Base-by-base conservation (phyloP, 2,113 vertebrate species). In the Dasyprocta punctata region DNA sequence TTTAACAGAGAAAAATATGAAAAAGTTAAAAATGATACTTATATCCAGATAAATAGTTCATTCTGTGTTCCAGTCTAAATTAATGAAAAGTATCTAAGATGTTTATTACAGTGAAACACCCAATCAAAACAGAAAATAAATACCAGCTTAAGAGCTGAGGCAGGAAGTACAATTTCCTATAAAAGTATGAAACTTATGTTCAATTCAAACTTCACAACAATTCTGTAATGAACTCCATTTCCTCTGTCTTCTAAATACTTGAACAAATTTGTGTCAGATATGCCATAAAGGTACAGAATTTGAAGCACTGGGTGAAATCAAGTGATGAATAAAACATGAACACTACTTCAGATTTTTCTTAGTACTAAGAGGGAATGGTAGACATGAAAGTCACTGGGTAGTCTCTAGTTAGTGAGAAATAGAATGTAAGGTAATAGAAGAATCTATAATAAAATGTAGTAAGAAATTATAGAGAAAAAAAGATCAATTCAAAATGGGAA, bases 81-180 rank as follows among this genome's bases (percentile, higher is more conserved):
- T 86, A 84, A 77, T 92, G 3, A 94, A 87, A 95, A 96, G 14
- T 86, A 17, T 58, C 2, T 77, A 73, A 65, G 8, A 90, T 80
- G 6, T 17, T 54, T 30, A 44, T 82, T 89, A 67, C 20, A 61
- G 13, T 84, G 44, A 86, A 78, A 61, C 2, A 90, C 75, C 20
- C 49, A 49, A 86, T 8, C n/a, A 14, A 86, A 82, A 44, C 24
- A 24, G 6, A 90, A 92, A 92, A 81, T 47, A 89, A 85, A 9
- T 47, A 36, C 49, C 30, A 87, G 26, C 9, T 81, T 0, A 89
- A 67, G 5, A 65, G 2, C 4, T 11, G 67, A 38, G 9, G 17
- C 14, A 69, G 54, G 54, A 33, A 94, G 41, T 41, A 85, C 5
- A 13, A 3, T 71, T 94, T 91, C 36, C 60, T 44, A 33, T n/a